phyloP scores from a whole-genome alignment of 2,797 vertebrate species.

The Denticeps clupeoides region DNA sequence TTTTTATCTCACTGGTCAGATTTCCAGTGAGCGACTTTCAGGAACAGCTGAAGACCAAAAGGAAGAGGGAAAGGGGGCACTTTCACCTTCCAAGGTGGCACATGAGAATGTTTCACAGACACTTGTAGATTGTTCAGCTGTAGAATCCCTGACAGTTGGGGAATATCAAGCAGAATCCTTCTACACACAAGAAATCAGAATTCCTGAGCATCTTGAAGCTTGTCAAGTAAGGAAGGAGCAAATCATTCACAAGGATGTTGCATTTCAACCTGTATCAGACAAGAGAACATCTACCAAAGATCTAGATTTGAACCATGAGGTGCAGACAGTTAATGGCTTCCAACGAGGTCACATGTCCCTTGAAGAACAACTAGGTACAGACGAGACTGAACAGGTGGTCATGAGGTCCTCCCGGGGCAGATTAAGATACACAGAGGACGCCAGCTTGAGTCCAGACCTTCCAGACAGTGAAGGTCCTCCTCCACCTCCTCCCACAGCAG shows the following conservation, averaged over 20 bases:
- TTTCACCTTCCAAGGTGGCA: conserved; percentile 31
- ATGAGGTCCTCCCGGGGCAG: conserved; percentile 36
- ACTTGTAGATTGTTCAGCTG: too few species aligned
- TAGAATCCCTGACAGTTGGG: conserved; percentile 18
- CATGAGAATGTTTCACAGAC: conserved; percentile 28
- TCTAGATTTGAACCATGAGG: too few species aligned
- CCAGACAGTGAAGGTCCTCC: conserved; percentile 64
- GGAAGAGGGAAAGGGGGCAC: conserved; percentile 20
- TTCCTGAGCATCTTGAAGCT: too few species aligned
- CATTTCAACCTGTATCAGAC: too few species aligned
- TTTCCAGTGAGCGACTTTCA: conserved; percentile 27
- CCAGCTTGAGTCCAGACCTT: conserved; percentile 45
- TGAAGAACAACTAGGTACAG: conserved; percentile 18
- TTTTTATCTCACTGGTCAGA: conserved; percentile 39
- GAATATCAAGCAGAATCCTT: too few species aligned
- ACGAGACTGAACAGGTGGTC: conserved; percentile 36
- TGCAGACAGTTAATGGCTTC: too few species aligned
- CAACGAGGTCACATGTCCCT: too few species aligned
- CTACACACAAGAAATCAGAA: too few species aligned
- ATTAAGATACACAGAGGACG: conserved; percentile 41
- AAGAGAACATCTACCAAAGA: too few species aligned
- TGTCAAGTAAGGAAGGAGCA: too few species aligned
- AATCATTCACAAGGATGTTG: too few species aligned
- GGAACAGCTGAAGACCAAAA: conserved; percentile 28
- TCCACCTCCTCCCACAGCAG: conserved; percentile 54